phyloP scores from a whole-genome alignment of 2,888 invertebrate species.

The Andrena fulva region DNA sequence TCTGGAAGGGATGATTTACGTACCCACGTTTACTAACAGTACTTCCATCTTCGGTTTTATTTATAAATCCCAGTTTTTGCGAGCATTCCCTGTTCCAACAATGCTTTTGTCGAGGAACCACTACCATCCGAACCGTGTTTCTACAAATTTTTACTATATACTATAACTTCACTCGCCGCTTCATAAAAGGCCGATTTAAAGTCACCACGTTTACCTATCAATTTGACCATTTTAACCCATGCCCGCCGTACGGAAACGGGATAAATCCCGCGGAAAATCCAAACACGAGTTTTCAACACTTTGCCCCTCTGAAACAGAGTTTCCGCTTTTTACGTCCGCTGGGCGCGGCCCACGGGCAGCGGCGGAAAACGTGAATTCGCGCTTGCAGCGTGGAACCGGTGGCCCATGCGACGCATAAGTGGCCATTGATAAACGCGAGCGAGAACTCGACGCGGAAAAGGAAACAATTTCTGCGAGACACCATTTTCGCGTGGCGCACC shows the following conservation, averaged over 20 bases:
- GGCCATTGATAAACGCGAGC: conserved; percentile 2
- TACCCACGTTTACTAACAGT: not conserved
- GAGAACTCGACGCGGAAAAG: not conserved
- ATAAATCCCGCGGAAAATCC: not conserved
- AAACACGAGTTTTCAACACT: too few relatives aligned
- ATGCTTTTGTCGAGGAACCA: not conserved
- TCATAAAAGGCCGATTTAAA: not conserved
- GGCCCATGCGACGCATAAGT: not conserved
- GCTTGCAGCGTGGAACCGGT: not conserved
- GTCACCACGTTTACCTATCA: not conserved
- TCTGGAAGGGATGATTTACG: conserved; percentile 18
- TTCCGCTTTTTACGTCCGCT: conserved; percentile 1
- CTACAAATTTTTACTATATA: not conserved
- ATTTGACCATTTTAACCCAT: not conserved
- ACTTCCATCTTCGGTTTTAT: not conserved
- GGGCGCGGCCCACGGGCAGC: too few relatives aligned
- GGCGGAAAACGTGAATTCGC: not conserved
- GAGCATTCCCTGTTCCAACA: not conserved
- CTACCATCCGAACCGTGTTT: not conserved
- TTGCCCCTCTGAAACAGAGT: not conserved
- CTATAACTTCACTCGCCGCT: not conserved
- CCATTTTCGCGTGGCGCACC: not conserved
- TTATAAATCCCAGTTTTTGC: not conserved
- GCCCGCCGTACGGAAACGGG: not conserved
- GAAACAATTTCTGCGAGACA: conserved; percentile 8